Evolutionary conservation across 2,113 vertebrate species (phyloP).

Genomic region (Thamnophis sirtalis): DNA sequence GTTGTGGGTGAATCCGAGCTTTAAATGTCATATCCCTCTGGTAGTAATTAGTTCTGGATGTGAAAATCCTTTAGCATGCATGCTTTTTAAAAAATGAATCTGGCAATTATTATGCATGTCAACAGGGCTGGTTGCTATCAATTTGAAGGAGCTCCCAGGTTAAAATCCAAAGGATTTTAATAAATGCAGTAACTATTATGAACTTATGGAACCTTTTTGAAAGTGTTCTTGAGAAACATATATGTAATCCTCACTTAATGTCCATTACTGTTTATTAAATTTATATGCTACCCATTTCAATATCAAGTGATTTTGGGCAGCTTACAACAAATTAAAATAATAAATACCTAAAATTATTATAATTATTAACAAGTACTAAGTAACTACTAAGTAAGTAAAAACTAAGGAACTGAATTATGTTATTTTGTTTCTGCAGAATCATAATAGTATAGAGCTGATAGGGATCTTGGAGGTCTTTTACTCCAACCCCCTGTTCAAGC

Average conservation of each 20-base stretch:
- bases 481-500: background rate
- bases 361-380: background rate
- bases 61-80: conserved; percentile 14
- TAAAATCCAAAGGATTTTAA: conserved; percentile 57
- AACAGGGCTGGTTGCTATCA: conserved; percentile 15
- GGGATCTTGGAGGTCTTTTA: background rate
- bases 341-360: background rate
- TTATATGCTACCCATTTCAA: background rate
- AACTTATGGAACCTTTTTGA: conserved; percentile 56
- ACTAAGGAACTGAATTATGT: background rate
- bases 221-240: conserved; percentile 49
- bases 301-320: background rate
- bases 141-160: conserved; percentile 38
- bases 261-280: background rate
- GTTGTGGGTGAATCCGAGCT: background rate
- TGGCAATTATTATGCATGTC: conserved; percentile 3
- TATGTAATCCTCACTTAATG: background rate
- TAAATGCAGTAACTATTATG: conserved; percentile 30
- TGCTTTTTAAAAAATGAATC: conserved; percentile 13
- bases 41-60: background rate
- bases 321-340: background rate
- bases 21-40: background rate
- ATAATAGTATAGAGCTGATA: background rate
- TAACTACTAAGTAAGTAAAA: background rate
- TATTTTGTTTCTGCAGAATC: background rate